Evolutionary conservation across 2,113 vertebrate species (phyloP), one percentile per base, ranked within the genome.

Genomic region (Protobothrops flavoviridis): DNA sequence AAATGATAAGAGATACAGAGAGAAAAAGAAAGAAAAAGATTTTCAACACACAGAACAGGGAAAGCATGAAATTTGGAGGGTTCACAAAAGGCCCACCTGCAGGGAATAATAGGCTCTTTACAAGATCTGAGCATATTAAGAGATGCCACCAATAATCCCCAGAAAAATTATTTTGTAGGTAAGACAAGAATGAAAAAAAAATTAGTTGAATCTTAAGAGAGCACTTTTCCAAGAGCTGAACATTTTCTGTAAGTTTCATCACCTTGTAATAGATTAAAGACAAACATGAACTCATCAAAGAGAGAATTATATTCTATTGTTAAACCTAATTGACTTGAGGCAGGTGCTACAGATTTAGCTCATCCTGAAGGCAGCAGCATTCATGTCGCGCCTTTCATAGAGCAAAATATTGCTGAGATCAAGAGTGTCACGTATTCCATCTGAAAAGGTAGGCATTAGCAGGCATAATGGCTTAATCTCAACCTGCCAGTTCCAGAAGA

Each of bases 221-320:
- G 0, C 91, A 0, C 92, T 91, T 92, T 9, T 87, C 93, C 39
- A 0, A 43, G 96, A 96, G 96, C 93, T 57, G 94, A 97, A 92
- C 21, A 7, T 92, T 96, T 94, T 97, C 96, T 96, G 88, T 33
- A 95, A 96, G 94, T 91, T 95, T 96, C 96, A 91, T 95, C 85
- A 3, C 95, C 95, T 94, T 95, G 96, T 96, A 96, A 97, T 96
- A 96, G 97, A 97, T 97, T 96, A 96, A 97, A 97, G 96, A 95
- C 94, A 95, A 97, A 95, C 91, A 92, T 94, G 95, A 95, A 89
- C 93, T 97, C 95, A 97, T 97, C 96, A 96, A 5, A 39, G 95
- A 93, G 93, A 96, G 96, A 95, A 90, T 90, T 92, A 95, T 96
- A 94, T 96, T 94, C 97, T 93, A 96, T 94, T 96, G 96, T 95